A percentile compares a stretch with the other conserved stretches of the same genome.
Evolutionary conservation across 64 coral and sea anemone genomes (phyloP).

Genomic region (Actinia tenebrosa): DNA sequence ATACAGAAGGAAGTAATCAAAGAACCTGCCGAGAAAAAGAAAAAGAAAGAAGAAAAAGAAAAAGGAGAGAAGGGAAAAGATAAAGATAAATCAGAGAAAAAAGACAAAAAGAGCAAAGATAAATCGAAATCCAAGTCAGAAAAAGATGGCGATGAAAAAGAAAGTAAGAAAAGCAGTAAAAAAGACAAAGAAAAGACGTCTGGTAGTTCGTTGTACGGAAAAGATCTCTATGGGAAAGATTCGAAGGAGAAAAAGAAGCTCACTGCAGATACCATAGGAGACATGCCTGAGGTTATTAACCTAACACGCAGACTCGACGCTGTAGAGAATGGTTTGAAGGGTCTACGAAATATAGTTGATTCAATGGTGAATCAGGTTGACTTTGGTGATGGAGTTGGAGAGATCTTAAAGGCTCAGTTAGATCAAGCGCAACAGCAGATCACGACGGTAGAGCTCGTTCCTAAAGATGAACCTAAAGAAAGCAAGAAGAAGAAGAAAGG

Average conservation of each 20-base stretch:
- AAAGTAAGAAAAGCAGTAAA: slow-evolving; percentile 40
- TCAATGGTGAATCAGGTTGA: slow-evolving; percentile 94
- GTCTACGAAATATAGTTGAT: slow-evolving; percentile 84
- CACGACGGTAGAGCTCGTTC: slow-evolving; percentile 56
- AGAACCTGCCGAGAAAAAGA: slow-evolving; percentile 48
- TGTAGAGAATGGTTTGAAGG: slow-evolving; percentile 70
- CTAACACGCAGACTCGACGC: slow-evolving; percentile 65
- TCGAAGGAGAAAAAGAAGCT: slow-evolving; percentile 63
- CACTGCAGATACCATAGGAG: slow-evolving; percentile 42
- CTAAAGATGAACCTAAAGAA: slow-evolving; percentile 44
- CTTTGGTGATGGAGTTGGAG: slow-evolving; percentile 85
- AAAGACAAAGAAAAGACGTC: slow-evolving; percentile 37
- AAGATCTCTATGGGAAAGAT: slow-evolving; percentile 46
- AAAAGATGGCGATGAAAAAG: slow-evolving; percentile 57
- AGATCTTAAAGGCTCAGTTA: slow-evolving; percentile 74
- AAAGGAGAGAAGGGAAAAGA: slow-evolving; percentile 48
- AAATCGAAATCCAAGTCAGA: slow-evolving; percentile 50
- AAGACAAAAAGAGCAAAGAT: slow-evolving; percentile 54
- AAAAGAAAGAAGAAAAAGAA: slow-evolving; percentile 63
- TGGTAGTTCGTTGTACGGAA: slow-evolving; percentile 27
- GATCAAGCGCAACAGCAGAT: slow-evolving; percentile 70
- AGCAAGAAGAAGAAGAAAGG: slow-evolving; percentile 74
- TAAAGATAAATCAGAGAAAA: slow-evolving; percentile 58
- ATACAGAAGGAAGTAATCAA: slow-evolving; percentile 49
- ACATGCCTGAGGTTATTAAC: slow-evolving; percentile 71